A percentile compares a stretch with the other conserved stretches of the same genome.
These are phyloP conservation scores for Rhingia rostrata DNA, from an alignment of 2,888 invertebrate species.

Conservation along the genomic window DNA sequence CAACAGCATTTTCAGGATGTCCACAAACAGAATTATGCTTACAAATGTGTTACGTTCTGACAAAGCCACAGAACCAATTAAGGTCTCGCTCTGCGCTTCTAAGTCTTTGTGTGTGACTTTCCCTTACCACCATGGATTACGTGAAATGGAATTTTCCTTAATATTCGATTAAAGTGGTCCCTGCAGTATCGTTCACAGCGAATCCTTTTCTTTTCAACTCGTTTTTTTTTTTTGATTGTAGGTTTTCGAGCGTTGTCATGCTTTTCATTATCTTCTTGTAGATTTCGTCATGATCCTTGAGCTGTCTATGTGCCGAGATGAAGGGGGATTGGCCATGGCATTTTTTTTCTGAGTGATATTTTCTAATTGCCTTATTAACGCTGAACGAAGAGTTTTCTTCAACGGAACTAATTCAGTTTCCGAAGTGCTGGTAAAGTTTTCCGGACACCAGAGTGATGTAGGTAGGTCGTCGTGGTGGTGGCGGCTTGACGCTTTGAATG, in stretches of 20 bases:
- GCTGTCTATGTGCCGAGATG: slow-evolving; percentile 16
- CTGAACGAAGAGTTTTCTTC: slow-evolving; percentile 31
- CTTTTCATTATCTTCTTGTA: slow-evolving; percentile 26
- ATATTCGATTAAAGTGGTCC: slow-evolving; percentile 60
- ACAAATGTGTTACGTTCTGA: slow-evolving; percentile 47
- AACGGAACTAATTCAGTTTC: slow-evolving; percentile 51
- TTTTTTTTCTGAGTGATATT: slow-evolving; percentile 43
- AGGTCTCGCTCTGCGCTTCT: slow-evolving; percentile 45
- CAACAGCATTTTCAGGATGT: slow-evolving; percentile 25
- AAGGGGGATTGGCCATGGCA: slow-evolving; percentile 20
- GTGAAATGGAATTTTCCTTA: slow-evolving; percentile 53
- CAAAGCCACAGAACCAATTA: slow-evolving; percentile 71
- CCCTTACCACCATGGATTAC: slow-evolving; percentile 25
- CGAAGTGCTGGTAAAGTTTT: slow-evolving; percentile 34
- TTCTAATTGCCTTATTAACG: slow-evolving; percentile 62
- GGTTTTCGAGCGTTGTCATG: slow-evolving; percentile 20
- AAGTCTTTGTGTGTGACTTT: slow-evolving; percentile 10
- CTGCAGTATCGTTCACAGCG: slow-evolving; percentile 23
- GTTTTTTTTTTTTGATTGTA: not conserved
- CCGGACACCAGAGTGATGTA: not conserved
- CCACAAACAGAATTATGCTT: slow-evolving; percentile 68
- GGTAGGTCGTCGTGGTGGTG: not conserved
- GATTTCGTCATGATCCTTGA: slow-evolving; percentile 28
- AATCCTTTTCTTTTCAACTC: slow-evolving; percentile 16
- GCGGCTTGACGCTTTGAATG: slow-evolving; percentile 32